phyloP scores from a whole-genome alignment of 2,113 vertebrate species.

The Cynocephalus volans region DNA sequence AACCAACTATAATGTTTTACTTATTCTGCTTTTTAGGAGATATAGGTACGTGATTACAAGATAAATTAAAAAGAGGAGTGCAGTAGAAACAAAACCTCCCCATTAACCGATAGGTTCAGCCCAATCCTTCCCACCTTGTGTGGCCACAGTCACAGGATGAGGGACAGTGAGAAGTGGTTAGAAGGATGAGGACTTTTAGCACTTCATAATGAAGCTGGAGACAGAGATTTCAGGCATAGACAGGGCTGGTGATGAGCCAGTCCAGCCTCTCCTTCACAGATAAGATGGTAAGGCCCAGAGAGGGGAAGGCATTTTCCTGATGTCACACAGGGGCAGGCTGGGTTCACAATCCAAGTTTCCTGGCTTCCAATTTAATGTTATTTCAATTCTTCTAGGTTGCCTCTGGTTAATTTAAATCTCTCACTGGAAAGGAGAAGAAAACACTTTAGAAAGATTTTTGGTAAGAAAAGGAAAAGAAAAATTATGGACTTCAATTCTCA shows the following conservation, averaged over 20 bases:
- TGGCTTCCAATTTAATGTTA: neutral
- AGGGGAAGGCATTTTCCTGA: neutral
- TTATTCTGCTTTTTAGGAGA: neutral
- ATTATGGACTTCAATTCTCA: neutral
- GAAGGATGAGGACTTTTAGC: neutral
- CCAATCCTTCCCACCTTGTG: neutral
- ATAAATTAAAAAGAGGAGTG: neutral
- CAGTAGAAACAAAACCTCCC: neutral
- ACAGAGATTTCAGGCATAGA: neutral
- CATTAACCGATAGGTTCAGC: neutral
- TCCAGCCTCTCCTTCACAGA: neutral
- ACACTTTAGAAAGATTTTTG: constrained; percentile 45
- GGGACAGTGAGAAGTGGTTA: neutral
- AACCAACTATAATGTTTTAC: neutral
- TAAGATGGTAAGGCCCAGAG: neutral
- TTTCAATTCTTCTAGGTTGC: neutral
- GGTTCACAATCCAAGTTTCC: neutral
- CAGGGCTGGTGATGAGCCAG: no score
- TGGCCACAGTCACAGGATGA: neutral
- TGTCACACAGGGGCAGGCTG: neutral
- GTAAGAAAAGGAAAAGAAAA: neutral
- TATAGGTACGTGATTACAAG: neutral
- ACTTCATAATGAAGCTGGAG: neutral
- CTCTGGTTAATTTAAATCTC: constrained; percentile 45
- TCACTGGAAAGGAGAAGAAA: constrained; percentile 49